A percentile compares a stretch with the other conserved stretches of the same genome.
These are phyloP conservation scores for Lordiphosa fenestrarum DNA, from an alignment of 2,888 invertebrate genomes.

Conservation along the genomic window DNA sequence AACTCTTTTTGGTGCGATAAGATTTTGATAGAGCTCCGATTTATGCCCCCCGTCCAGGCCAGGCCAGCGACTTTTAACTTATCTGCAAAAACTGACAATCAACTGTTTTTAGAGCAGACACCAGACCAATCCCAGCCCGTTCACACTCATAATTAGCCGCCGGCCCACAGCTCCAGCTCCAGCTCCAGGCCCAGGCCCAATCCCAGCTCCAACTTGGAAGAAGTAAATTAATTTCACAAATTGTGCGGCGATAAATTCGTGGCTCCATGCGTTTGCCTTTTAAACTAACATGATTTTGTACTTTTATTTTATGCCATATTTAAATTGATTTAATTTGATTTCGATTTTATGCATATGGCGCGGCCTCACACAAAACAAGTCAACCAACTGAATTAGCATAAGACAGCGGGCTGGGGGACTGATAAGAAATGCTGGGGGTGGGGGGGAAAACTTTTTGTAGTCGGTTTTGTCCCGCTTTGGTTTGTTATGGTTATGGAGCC, in stretches of 20 bases:
- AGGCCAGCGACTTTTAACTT: conserved; percentile 58
- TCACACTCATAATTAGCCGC: no score
- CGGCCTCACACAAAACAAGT: no score
- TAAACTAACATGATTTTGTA: conserved; percentile 67
- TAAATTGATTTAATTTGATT: conserved; percentile 64
- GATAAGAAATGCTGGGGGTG: no score
- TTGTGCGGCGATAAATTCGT: conserved; percentile 61
- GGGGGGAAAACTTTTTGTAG: no score
- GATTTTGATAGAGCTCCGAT: conserved; percentile 68
- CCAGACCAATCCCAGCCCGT: not conserved
- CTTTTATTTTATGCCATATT: conserved; percentile 63
- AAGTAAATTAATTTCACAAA: conserved; percentile 75
- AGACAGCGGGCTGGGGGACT: no score
- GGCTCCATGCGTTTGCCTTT: conserved; percentile 34
- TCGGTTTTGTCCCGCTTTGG: no score
- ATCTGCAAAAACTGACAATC: conserved; percentile 75
- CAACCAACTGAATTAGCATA: no score
- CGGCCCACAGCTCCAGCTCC: no score
- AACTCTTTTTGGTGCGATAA: conserved; percentile 52
- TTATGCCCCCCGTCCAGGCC: conserved; percentile 49
- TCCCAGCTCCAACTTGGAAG: not conserved
- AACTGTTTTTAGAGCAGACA: conserved; percentile 53
- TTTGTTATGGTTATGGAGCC: no score
- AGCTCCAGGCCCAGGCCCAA: no score
- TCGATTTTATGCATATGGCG: conserved; percentile 25